Evolutionary conservation across 1,140 invertebrate species (phyloP).

Genomic region (Bombus ignitus): DNA sequence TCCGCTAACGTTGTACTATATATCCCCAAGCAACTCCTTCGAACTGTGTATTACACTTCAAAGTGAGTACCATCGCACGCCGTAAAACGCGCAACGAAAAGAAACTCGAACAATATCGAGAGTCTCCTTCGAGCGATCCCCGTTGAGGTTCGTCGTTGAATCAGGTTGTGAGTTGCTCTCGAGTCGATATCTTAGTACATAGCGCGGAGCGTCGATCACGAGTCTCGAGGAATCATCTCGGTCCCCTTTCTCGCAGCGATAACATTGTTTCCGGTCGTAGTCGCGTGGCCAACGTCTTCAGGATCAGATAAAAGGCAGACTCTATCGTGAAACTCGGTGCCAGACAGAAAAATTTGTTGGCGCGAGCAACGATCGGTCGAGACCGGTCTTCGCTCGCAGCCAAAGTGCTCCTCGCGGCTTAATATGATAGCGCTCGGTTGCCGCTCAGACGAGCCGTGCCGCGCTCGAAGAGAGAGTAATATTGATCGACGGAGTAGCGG

Average conservation of each 20-base stretch:
- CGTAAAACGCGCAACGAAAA: background rate
- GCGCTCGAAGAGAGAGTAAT: conserved; percentile 72
- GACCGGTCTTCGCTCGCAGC: background rate
- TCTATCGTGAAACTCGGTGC: background rate
- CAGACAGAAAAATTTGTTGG: conserved; percentile 46
- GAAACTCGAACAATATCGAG: background rate
- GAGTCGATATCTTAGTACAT: background rate
- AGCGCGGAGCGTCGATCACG: conserved; percentile 20
- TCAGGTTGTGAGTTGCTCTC: background rate
- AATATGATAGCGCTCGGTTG: conserved; percentile 70
- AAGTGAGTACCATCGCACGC: background rate
- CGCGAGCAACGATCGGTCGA: background rate
- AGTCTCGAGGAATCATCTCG: conserved; percentile 20
- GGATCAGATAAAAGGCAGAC: conserved; percentile 37
- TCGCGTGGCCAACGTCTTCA: background rate
- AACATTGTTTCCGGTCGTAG: conserved; percentile 54
- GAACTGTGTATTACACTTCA: too few species aligned
- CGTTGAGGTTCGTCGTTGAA: background rate
- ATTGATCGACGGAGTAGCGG: conserved; percentile 69
- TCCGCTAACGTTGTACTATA: background rate
- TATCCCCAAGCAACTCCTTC: background rate
- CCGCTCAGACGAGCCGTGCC: conserved; percentile 68
- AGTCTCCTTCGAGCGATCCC: background rate
- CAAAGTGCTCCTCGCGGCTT: conserved; percentile 65
- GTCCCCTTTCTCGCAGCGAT: conserved; percentile 26